Base-by-base conservation (phyloP, 37 sponge, comb jelly and placozoan species). In the Beroe ovata region DNA sequence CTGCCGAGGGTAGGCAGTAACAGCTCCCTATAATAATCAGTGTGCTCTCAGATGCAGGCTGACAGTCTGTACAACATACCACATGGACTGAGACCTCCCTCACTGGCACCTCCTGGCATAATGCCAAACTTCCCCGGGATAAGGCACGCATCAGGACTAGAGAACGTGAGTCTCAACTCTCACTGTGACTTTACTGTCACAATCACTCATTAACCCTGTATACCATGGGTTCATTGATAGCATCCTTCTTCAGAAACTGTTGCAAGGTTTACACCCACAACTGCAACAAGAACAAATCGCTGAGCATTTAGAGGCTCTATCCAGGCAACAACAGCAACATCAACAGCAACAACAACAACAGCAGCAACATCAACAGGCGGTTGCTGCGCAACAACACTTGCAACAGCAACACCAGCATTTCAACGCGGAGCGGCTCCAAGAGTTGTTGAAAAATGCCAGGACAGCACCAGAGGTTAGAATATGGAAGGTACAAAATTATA, bases 1-100 rank as follows among this genome's bases (percentile, higher is more conserved):
- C n/a, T n/a, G n/a, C n/a, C n/a, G n/a, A n/a, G n/a, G n/a, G n/a
- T n/a, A n/a, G n/a, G n/a, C n/a, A n/a, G n/a, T n/a, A n/a, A n/a
- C n/a, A n/a, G n/a, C n/a, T n/a, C n/a, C n/a, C n/a, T n/a, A n/a
- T n/a, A n/a, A n/a, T n/a, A n/a, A n/a, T n/a, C n/a, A n/a, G n/a
- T n/a, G n/a, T n/a, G n/a, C n/a, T n/a, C n/a, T n/a, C 11, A 77
- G 84, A 77, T 77, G 84, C 84, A 77, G 38, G 42, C 84, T 26
- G 84, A 77, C 1, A 54, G 54, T 19, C 84, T 77, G 54, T 66
- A 66, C 69, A 66, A 66, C 69, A 66, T 66, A 37, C 69, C 69
- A 34, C 69, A 66, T 32, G 69, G 35, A 29, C 16, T 66, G 69
- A 66, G 69, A 30, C 69, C 69, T 6, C 69, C 69, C 35, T 30